phyloP scores from a whole-genome alignment of 2,797 vertebrate genomes.

The Sciurus vulgaris region DNA sequence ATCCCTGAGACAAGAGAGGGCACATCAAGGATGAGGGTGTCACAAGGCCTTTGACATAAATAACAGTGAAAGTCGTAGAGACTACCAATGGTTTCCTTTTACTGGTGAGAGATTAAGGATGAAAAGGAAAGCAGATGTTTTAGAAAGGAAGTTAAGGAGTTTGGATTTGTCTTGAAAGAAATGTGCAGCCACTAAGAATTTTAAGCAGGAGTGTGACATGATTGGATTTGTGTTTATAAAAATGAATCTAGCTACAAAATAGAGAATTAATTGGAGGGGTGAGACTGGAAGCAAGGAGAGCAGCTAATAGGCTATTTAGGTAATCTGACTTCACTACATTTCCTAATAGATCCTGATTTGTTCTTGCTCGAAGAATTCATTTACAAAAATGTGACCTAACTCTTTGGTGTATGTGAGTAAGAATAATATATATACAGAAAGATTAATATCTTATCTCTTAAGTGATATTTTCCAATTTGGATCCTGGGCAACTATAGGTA shows the following conservation, averaged over 20 bases:
- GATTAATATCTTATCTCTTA: conserved; percentile 21
- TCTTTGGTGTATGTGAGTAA: neutral
- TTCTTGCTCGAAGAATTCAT: conserved; percentile 51
- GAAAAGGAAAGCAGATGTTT: neutral
- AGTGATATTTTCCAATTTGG: neutral
- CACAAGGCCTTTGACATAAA: neutral
- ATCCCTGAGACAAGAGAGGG: neutral
- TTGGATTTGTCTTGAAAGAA: conserved; percentile 46
- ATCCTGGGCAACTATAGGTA: neutral
- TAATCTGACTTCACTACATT: neutral
- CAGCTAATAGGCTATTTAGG: neutral
- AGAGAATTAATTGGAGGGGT: neutral
- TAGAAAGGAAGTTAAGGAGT: neutral
- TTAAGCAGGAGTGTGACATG: neutral
- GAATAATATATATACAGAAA: neutral
- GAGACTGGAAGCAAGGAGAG: neutral
- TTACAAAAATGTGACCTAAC: neutral
- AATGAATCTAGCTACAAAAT: neutral
- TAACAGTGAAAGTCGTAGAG: neutral
- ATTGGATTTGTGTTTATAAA: neutral
- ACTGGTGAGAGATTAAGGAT: neutral
- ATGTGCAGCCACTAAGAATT: neutral
- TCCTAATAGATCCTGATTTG: neutral
- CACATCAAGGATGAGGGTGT: neutral
- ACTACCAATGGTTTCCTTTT: neutral